These are phyloP conservation scores for Heteropelma amictum DNA, from an alignment of 2,888 invertebrate species.

Conservation along the genomic window DNA sequence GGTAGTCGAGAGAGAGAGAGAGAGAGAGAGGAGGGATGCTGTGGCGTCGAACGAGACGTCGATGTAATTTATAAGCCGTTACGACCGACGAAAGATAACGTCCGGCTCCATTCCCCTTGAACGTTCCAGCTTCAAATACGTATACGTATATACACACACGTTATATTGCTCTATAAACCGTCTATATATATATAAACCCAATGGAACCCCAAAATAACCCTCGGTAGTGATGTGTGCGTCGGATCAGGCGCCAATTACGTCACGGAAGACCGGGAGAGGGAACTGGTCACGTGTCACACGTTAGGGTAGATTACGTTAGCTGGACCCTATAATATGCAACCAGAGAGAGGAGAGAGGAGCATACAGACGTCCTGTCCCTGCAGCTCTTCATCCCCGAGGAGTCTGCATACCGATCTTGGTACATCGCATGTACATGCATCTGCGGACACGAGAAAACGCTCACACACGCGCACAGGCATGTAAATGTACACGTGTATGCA, in stretches of 20 bases:
- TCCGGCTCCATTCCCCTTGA: slow-evolving; percentile 32
- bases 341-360: neutral
- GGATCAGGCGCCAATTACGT: slow-evolving; percentile 57
- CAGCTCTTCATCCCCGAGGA: slow-evolving; percentile 26
- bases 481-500: slow-evolving; percentile 1
- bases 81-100: slow-evolving; percentile 62
- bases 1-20: neutral
- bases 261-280: slow-evolving; percentile 38
- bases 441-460: no score
- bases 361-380: slow-evolving; percentile 13
- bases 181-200: neutral
- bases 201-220: slow-evolving; percentile 34
- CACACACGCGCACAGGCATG: neutral
- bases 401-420: slow-evolving; percentile 10
- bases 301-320: slow-evolving; percentile 69
- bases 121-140: neutral
- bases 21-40: neutral
- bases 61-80: slow-evolving; percentile 57
- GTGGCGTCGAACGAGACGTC: slow-evolving; percentile 47
- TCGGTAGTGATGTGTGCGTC: slow-evolving; percentile 24
- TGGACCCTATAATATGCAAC: slow-evolving; percentile 54
- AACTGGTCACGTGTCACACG: slow-evolving; percentile 68
- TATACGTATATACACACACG: slow-evolving; percentile 2
- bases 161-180: neutral
- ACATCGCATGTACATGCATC: neutral